Evolutionary conservation across 2,797 vertebrate genomes (phyloP), one percentile per base, ranked within the genome.

Genomic region (Semaprochilodus insignis): DNA sequence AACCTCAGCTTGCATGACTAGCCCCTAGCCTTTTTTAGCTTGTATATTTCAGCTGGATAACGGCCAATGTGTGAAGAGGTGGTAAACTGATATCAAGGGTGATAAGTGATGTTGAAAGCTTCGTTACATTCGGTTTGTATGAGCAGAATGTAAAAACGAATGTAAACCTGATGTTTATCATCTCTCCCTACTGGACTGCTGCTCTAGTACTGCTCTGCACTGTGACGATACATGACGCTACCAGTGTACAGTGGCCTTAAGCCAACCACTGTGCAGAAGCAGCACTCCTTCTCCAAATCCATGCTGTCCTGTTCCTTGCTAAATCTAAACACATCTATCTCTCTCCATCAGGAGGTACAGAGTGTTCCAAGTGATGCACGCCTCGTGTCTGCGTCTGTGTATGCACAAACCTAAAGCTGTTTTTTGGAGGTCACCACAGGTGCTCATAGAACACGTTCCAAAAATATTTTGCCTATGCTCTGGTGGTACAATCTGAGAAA

Each of bases 391-490:
- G 62, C 60, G 77, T 74, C 40, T 83, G 14, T 72, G 55, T 67
- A 15, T 57, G 34, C 54, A 55, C 25, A 70, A 72, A 77, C 81
- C 84, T 72, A 69, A 60, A 80, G 23, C 34, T 80, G 54, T 76
- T 54, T 78, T 59, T 55, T 57, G 59, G 57, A 84, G 80, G 70
- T 51, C 74, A 80, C 74, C 85, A 81, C 90, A 91, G 91, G 88
- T 92, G 89, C 84, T 83, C 80, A 77, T 80, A 76, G 85, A 88
- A 90, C 82, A 75, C 62, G 86, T 90, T 90, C 86, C 86, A 90
- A 91, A 89, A 93, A 93, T 92, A 93, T 93, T 93, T 92, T 80
- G 57, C 44, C 78, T 83, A 59, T 88, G 67, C 85, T 73, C 78
- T 40, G 57, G 80, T 70, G 65, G n/a, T 80, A 88, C 88, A 91